Evolutionary conservation across 2,797 vertebrate species (phyloP).

Genomic region (Xenentodon cancila): DNA sequence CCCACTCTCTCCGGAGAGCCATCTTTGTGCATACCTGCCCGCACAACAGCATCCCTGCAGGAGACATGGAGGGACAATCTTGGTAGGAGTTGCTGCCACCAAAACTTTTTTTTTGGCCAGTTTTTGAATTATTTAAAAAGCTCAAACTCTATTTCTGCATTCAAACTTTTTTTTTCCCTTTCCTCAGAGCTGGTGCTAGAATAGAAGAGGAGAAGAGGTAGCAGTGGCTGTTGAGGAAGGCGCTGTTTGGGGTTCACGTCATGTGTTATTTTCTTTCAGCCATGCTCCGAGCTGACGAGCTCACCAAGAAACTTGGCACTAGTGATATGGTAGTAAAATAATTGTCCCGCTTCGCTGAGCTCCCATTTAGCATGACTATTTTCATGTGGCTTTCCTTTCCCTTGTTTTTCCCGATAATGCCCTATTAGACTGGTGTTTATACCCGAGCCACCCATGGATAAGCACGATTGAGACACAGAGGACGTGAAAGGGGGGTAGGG

Average conservation of each 20-base stretch:
- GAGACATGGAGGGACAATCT: conserved; percentile 26
- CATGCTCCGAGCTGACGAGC: conserved; percentile 41
- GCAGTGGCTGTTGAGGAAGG: conserved; percentile 26
- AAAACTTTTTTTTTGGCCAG: conserved; percentile 52
- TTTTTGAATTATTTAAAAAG: conserved; percentile 75
- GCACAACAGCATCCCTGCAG: conserved; percentile 27
- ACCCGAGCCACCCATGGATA: conserved; percentile 45
- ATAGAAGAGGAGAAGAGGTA: conserved; percentile 1
- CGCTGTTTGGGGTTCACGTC: conserved; percentile 3
- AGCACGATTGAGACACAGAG: conserved; percentile 20
- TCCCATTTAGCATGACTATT: conserved; percentile 35
- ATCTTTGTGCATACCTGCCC: conserved; percentile 35
- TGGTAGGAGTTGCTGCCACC: conserved; percentile 55
- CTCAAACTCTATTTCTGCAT: conserved; percentile 44
- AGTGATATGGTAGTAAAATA: conserved; percentile 51
- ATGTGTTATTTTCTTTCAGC: conserved; percentile 40
- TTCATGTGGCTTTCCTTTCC: conserved; percentile 36
- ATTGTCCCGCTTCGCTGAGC: conserved; percentile 39
- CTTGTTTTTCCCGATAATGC: conserved; percentile 40
- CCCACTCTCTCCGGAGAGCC: conserved; percentile 43
- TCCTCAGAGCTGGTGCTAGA: conserved; percentile 6
- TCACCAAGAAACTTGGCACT: conserved; percentile 39
- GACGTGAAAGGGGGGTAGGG: no score
- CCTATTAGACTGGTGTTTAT: conserved; percentile 58
- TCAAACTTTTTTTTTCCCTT: conserved; percentile 43